A percentile compares a stretch with the other conserved stretches of the same genome.
These are phyloP conservation scores for Oncorhynchus nerka DNA, from an alignment of 2,113 vertebrate genomes.

Conservation along the genomic window DNA sequence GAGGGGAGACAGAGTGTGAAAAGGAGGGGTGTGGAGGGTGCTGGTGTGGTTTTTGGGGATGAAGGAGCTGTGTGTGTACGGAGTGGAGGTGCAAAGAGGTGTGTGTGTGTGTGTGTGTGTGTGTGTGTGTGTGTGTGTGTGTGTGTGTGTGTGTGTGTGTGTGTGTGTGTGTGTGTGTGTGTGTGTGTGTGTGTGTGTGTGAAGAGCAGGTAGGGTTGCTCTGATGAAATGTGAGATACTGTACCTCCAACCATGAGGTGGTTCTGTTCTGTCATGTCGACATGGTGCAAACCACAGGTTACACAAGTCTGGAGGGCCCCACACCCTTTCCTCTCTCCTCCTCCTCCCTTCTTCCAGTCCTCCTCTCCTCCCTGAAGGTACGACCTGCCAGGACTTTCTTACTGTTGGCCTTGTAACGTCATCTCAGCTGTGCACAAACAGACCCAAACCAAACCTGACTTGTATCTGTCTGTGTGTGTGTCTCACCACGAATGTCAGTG, in stretches of 20 bases:
- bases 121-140: background rate
- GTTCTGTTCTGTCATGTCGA: constrained; percentile 56
- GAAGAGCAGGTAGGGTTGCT: constrained; percentile 53
- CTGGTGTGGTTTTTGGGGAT: background rate
- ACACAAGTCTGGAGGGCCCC: constrained; percentile 33
- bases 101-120: constrained; percentile 5
- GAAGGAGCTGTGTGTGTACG: background rate
- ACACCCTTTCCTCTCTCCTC: constrained; percentile 16
- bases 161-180: too few species aligned
- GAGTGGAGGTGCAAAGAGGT: background rate
- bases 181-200: background rate
- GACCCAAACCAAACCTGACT: background rate
- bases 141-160: too few species aligned
- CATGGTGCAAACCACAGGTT: constrained; percentile 48
- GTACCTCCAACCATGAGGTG: constrained; percentile 50
- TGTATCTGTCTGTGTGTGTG: background rate
- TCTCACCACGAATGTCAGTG: background rate
- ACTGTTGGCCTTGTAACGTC: constrained; percentile 1
- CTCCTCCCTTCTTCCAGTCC: constrained; percentile 23
- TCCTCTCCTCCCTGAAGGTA: constrained; percentile 14
- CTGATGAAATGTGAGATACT: constrained; percentile 53
- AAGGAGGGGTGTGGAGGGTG: background rate
- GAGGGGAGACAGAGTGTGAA: background rate
- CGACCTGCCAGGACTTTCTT: constrained; percentile 2
- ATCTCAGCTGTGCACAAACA: constrained; percentile 6